Base-by-base conservation (phyloP, 2,888 invertebrate species). In the Drosophila parthenogenetica region DNA sequence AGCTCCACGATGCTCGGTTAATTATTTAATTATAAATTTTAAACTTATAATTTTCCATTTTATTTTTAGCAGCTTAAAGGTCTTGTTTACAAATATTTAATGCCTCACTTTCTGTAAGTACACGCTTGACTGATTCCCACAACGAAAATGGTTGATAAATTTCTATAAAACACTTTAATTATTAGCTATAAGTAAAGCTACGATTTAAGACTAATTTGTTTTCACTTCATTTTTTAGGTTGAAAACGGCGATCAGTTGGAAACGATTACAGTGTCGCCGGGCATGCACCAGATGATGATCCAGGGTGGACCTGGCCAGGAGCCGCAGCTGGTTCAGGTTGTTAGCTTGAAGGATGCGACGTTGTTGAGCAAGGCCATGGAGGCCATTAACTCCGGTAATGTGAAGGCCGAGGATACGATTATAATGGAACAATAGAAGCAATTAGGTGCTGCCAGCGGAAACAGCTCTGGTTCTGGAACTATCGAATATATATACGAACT, bases 311-410 rank as follows among this genome's bases (percentile, higher is more conserved):
- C 94, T 42, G 94, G 94, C 50, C 95, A 95, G 46, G 96, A 96
- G 90, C 95, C 95, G 45, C 97, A 97, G 93, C 92, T 95, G 71
- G 93, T 97, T 89, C 97, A 97, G 93, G 97, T 97, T 85, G 94
- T 97, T 89, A 96, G 96, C 66, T 93, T 97, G 73, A 97, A 97
- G 93, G 97, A 97, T 92, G 96, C 96, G 75, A 95, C 96, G 69
- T 95, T 95, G 69, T 94, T 97, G 79, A 95, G 95, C 83, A 96
- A 97, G 93, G 96, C 96, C 60, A 96, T 97, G 95, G 95, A 94
- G 88, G 93, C 93, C 64, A 94, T 94, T 73, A 94, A 94, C 19
- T 89, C 89, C 37, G 91, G 91, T 82, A 96, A 95, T 90, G 95
- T 95, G 71, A 96, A 96, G 93, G 93, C 95, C 57, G 95, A 96